Conservation (phyloP, 2,888 invertebrate genomes). For the Cephus pulcher region DNA sequence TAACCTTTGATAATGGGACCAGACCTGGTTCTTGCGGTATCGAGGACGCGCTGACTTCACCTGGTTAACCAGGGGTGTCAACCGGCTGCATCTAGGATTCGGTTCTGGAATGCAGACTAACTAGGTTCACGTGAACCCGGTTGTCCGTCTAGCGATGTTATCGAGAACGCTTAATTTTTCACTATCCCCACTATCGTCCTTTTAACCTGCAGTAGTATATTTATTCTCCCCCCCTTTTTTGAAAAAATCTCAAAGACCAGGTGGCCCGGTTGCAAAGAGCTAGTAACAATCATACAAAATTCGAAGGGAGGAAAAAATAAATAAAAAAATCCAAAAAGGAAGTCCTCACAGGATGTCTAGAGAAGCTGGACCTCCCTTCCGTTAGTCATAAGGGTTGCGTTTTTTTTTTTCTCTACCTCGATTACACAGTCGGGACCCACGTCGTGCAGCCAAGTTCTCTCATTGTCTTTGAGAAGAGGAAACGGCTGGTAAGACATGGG, state of each 20-base stretch:
- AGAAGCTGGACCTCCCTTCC: not conserved
- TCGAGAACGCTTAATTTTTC: not conserved
- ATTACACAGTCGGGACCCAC: not conserved
- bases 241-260: not conserved
- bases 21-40: conserved; percentile 11
- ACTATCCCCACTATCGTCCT: not conserved
- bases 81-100: conserved; percentile 19
- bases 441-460: not conserved
- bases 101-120: conserved; percentile 17
- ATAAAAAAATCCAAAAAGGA: not conserved
- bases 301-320: not conserved
- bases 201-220: not conserved
- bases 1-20: conserved; percentile 14
- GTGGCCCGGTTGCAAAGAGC: not conserved
- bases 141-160: not conserved
- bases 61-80: conserved; percentile 1
- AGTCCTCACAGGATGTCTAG: not conserved
- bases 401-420: not conserved
- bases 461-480: not conserved
- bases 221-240: not conserved
- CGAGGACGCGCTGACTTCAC: conserved; percentile 9
- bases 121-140: conserved; percentile 6
- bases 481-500: not conserved
- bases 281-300: not conserved
- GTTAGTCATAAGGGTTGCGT: not conserved